phyloP scores from a whole-genome alignment of 1,140 invertebrate genomes.

The Trichonephila inaurata region DNA sequence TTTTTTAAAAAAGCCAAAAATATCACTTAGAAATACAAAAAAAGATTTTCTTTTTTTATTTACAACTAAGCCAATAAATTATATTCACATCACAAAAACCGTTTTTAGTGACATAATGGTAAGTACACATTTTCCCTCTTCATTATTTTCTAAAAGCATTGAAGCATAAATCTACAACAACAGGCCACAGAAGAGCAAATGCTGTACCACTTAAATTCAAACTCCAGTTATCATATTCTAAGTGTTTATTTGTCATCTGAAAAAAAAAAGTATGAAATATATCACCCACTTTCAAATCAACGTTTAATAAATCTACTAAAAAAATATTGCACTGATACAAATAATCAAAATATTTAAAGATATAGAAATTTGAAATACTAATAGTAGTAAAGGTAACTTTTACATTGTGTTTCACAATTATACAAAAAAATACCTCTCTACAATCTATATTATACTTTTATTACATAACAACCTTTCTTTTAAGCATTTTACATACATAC shows the following conservation, averaged over 20 bases:
- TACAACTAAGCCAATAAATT: conserved; percentile 42
- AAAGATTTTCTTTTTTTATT: not conserved
- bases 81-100: conserved; percentile 46
- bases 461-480: too few species aligned
- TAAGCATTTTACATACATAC: too few species aligned
- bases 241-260: not conserved
- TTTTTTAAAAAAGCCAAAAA: too few species aligned
- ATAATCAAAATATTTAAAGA: too few species aligned
- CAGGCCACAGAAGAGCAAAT: conserved; percentile 53
- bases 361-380: too few species aligned
- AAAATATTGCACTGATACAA: not conserved
- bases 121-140: not conserved
- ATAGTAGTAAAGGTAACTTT: too few species aligned
- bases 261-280: not conserved
- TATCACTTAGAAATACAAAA: too few species aligned
- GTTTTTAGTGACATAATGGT: not conserved
- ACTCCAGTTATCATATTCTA: conserved; percentile 24
- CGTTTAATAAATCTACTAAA: not conserved
- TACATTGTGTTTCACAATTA: too few species aligned
- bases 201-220: conserved; percentile 52
- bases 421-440: too few species aligned
- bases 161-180: conserved; percentile 38
- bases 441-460: too few species aligned
- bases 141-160: conserved; percentile 9
- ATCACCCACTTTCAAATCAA: not conserved